phyloP scores from a whole-genome alignment of 2,888 invertebrate genomes.

The Amphipyra tragopoginis region DNA sequence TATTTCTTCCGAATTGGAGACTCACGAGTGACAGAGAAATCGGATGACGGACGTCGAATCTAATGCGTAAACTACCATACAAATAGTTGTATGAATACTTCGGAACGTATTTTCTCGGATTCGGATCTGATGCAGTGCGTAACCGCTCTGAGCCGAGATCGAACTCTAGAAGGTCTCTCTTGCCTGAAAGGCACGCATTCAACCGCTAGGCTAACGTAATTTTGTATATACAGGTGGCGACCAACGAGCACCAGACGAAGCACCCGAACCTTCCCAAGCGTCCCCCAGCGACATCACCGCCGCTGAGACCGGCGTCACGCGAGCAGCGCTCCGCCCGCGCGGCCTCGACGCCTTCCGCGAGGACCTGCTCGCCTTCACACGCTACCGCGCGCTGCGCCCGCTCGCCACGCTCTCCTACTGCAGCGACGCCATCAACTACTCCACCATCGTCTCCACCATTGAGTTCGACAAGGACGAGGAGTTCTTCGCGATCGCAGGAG shows the following conservation, averaged over 20 bases:
- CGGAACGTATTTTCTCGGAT: no score
- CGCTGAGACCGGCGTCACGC: slow-evolving; percentile 59
- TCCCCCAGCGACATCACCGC: slow-evolving; percentile 20
- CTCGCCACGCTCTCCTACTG: slow-evolving; percentile 97
- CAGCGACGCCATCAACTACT: slow-evolving; percentile 96
- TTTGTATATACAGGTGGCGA: slow-evolving; percentile 49
- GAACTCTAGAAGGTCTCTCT: no score
- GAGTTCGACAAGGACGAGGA: slow-evolving; percentile 99
- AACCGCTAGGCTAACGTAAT: no score
- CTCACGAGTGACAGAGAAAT: no score
- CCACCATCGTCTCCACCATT: slow-evolving; percentile 96
- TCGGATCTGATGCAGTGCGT: no score
- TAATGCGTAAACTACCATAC: no score
- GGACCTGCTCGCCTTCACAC: slow-evolving; percentile 90
- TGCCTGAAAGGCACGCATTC: no score
- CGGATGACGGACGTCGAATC: no score
- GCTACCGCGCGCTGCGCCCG: slow-evolving; percentile 91
- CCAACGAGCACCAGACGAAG: slow-evolving; percentile 69
- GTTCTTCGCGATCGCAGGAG: slow-evolving; percentile 98
- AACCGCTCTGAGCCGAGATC: no score
- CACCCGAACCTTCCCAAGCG: slow-evolving; percentile 30
- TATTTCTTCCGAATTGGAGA: no score
- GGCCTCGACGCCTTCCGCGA: slow-evolving; percentile 95
- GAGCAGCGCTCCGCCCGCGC: slow-evolving; percentile 39
- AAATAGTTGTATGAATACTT: no score